Conservation (phyloP, 92 coral and sea anemone species). For the Galaxea fascicularis region DNA sequence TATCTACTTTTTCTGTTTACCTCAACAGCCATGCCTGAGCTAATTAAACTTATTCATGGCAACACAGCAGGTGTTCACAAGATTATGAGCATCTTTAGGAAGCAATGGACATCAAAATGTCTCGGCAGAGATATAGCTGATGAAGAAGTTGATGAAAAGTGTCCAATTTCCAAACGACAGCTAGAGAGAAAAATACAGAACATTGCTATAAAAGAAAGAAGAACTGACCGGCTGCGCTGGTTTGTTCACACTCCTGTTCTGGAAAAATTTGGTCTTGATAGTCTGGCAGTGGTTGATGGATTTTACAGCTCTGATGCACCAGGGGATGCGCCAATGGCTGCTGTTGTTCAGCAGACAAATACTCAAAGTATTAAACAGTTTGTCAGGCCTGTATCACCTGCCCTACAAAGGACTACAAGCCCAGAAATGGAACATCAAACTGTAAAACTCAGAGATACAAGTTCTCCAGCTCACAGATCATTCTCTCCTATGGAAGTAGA, state of each 20-base stretch:
- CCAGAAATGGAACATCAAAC: neutral
- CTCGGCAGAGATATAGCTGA: constrained; percentile 55
- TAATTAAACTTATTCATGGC: constrained; percentile 86
- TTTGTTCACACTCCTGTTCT: constrained; percentile 80
- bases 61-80: constrained; percentile 84
- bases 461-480: neutral
- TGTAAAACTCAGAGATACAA: neutral
- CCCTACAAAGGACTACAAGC: constrained; percentile 1
- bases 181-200: constrained; percentile 82
- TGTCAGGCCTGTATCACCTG: constrained; percentile 31
- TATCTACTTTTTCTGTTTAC: neutral
- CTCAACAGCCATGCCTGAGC: constrained; percentile 88
- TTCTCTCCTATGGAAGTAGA: constrained; percentile 40
- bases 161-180: constrained; percentile 92
- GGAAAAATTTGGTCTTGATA: constrained; percentile 61
- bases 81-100: constrained; percentile 76
- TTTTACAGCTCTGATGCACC: constrained; percentile 15
- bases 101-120: constrained; percentile 86
- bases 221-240: constrained; percentile 86
- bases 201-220: constrained; percentile 90
- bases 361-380: constrained; percentile 49
- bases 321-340: neutral
- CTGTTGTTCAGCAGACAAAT: neutral
- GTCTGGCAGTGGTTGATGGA: constrained; percentile 18
- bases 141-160: constrained; percentile 70